These are phyloP conservation scores for Tetramorium simillimum DNA, from an alignment of 1,140 invertebrate genomes.

Conservation along the genomic window DNA sequence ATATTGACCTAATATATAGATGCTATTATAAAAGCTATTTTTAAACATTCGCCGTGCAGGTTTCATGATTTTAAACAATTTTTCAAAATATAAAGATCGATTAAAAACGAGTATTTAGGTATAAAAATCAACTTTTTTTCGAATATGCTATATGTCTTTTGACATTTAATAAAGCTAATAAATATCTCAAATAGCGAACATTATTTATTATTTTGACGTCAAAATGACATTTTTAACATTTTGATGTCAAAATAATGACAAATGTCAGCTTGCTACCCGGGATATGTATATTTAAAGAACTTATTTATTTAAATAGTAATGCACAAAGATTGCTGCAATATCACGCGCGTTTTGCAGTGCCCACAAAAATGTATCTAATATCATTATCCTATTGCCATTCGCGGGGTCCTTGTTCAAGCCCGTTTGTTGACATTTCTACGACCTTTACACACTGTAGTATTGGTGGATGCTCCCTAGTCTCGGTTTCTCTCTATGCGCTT, in stretches of 20 bases:
- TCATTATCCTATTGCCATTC: constrained; percentile 27
- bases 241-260: too few species aligned
- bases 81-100: neutral
- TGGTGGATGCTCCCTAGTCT: constrained; percentile 59
- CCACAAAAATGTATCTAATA: constrained; percentile 53
- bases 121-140: neutral
- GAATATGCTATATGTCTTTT: neutral
- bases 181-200: too few species aligned
- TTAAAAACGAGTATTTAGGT: neutral
- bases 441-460: constrained; percentile 64
- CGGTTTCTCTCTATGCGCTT: constrained; percentile 64
- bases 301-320: neutral
- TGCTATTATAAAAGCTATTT: neutral
- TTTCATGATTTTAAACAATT: neutral
- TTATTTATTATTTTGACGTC: too few species aligned
- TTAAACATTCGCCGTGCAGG: neutral
- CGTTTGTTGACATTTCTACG: constrained; percentile 73
- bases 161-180: neutral
- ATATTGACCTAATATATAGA: neutral
- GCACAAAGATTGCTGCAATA: neutral
- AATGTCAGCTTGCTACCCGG: too few species aligned
- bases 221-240: too few species aligned
- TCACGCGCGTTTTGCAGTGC: neutral
- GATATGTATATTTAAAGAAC: neutral
- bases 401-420: constrained; percentile 63